phyloP scores from a whole-genome alignment of 1,140 invertebrate species.

The Trichonephila inaurata region DNA sequence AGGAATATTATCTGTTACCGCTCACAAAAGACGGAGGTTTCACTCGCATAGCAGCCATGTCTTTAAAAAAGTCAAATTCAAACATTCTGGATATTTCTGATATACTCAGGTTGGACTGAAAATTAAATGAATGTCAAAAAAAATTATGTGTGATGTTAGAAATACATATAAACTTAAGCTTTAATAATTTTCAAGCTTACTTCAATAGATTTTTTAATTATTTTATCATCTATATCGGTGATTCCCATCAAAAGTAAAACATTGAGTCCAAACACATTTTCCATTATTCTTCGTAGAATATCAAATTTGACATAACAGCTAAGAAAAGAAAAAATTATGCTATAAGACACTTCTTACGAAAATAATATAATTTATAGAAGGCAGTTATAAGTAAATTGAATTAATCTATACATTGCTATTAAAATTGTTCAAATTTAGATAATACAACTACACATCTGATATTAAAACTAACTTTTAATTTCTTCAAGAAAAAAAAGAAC shows the following conservation, averaged over 20 bases:
- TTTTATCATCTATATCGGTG: slow-evolving; percentile 98
- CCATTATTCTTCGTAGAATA: slow-evolving; percentile 91
- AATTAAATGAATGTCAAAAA: slow-evolving; percentile 40
- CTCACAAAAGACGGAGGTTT: slow-evolving; percentile 86
- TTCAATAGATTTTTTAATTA: slow-evolving; percentile 87
- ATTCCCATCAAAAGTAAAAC: slow-evolving; percentile 91
- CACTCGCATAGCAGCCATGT: slow-evolving; percentile 88
- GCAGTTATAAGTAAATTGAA: no score
- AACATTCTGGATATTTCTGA: slow-evolving; percentile 85
- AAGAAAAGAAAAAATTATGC: neutral
- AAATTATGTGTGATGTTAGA: neutral
- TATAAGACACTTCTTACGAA: neutral
- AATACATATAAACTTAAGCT: neutral
- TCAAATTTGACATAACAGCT: slow-evolving; percentile 93
- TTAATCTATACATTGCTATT: no score
- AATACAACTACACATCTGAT: no score
- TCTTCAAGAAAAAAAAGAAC: no score
- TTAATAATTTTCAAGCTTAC: slow-evolving; percentile 77
- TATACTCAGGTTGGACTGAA: slow-evolving; percentile 81
- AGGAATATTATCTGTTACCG: slow-evolving; percentile 91
- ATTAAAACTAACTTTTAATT: no score
- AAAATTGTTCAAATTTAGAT: no score
- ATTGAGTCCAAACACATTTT: slow-evolving; percentile 88
- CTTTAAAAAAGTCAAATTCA: slow-evolving; percentile 91
- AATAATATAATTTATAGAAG: neutral